Conservation (phyloP, 2,888 invertebrate genomes). For the Atethmia centrago region DNA sequence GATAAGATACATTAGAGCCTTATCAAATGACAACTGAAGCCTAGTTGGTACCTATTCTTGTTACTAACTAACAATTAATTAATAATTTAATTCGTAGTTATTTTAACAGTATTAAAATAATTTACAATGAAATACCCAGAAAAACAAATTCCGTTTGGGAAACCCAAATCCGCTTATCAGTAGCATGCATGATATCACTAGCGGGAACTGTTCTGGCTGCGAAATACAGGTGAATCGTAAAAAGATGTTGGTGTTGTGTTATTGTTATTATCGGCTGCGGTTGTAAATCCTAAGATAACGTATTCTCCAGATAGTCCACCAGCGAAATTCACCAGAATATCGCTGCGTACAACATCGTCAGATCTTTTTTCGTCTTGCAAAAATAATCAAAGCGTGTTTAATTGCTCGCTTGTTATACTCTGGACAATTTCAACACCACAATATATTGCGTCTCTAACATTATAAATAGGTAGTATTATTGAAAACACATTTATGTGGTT, state of each 20-base stretch:
- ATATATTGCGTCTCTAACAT: conserved; percentile 70
- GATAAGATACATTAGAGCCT: conserved; percentile 56
- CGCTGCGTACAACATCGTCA: conserved; percentile 68
- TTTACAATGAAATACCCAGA: conserved; percentile 16
- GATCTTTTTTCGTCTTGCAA: conserved; percentile 80
- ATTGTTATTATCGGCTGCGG: conserved; percentile 48
- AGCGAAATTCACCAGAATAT: conserved; percentile 42
- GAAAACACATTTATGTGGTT: conserved; percentile 69
- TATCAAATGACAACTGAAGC: conserved; percentile 55
- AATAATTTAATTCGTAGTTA: conserved; percentile 6
- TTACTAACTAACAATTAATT: conserved; percentile 8
- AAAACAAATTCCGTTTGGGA: conserved; percentile 28
- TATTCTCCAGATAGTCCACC: conserved; percentile 42
- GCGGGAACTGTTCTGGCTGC: conserved; percentile 13
- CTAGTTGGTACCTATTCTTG: conserved; percentile 22
- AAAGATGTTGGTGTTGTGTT: conserved; percentile 49
- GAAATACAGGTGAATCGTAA: conserved; percentile 44
- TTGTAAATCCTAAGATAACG: conserved; percentile 58
- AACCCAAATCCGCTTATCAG: conserved; percentile 40
- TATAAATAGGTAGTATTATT: conserved; percentile 79
- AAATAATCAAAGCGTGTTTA: conserved; percentile 82
- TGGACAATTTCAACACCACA: conserved; percentile 77
- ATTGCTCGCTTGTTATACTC: conserved; percentile 81
- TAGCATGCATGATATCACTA: conserved; percentile 8
- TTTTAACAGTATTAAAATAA: conserved; percentile 8